Evolutionary conservation across 2,888 invertebrate species (phyloP).

Genomic region (Homarus gammarus): DNA sequence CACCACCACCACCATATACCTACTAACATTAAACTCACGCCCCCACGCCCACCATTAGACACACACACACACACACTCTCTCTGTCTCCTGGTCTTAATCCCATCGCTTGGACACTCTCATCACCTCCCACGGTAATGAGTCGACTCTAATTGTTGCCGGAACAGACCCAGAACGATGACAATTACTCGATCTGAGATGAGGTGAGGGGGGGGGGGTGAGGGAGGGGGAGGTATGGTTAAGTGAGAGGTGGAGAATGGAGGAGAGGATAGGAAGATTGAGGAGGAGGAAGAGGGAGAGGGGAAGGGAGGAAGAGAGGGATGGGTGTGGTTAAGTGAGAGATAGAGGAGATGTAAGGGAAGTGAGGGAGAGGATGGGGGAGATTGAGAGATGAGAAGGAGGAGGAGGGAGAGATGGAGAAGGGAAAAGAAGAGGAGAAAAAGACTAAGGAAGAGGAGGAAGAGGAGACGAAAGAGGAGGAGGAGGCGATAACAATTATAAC

Average conservation of each 20-base stretch:
- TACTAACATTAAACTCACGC: not conserved
- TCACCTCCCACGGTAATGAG: not conserved
- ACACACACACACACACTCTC: not conserved
- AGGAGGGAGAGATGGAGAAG: no score
- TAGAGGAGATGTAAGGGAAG: no score
- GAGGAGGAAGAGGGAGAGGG: not conserved
- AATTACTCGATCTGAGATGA: not conserved
- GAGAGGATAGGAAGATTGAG: not conserved
- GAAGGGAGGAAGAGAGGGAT: not conserved
- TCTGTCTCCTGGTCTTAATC: not conserved
- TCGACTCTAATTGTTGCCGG: not conserved
- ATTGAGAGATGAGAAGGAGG: no score
- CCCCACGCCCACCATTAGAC: not conserved
- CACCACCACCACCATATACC: not conserved
- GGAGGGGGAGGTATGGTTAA: not conserved
- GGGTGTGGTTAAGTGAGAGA: no score
- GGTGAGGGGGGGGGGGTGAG: not conserved
- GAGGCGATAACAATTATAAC: no score
- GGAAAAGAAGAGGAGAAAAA: no score
- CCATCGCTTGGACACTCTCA: not conserved
- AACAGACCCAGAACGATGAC: not conserved
- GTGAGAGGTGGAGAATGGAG: not conserved
- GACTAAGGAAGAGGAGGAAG: no score
- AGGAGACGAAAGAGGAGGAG: no score
- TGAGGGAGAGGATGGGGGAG: no score